These are phyloP conservation scores for Vanessa tameamea DNA, from an alignment of 1,140 invertebrate species.

Conservation along the genomic window DNA sequence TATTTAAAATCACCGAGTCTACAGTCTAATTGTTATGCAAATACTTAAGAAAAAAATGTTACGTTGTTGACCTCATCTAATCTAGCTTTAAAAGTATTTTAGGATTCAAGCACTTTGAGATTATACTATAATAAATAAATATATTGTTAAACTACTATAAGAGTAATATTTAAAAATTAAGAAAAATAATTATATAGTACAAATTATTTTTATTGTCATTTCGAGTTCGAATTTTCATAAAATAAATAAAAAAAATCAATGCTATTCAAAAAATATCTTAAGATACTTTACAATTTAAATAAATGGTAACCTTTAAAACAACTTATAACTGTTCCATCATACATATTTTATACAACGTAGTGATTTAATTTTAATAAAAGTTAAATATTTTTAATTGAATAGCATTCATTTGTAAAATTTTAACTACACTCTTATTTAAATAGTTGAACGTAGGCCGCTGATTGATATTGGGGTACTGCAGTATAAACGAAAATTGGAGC, in stretches of 20 bases:
- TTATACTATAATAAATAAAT: background rate
- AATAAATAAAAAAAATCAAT: constrained; percentile 23
- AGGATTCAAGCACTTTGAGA: background rate
- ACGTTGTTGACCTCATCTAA: background rate
- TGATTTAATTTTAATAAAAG: no score
- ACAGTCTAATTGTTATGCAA: constrained; percentile 2
- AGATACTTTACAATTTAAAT: no score
- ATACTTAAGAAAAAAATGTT: background rate
- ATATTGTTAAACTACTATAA: background rate
- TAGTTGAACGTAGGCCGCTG: constrained; percentile 64
- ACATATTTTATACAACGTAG: no score
- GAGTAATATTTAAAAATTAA: no score
- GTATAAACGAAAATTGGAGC: constrained; percentile 68
- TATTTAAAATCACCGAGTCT: background rate
- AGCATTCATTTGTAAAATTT: constrained; percentile 25
- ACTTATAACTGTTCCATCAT: no score
- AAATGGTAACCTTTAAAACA: no score
- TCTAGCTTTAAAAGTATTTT: background rate
- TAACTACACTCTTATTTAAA: constrained; percentile 18
- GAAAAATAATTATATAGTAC: background rate
- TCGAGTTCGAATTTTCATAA: constrained; percentile 7
- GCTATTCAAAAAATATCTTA: constrained; percentile 6
- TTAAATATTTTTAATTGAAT: constrained; percentile 14
- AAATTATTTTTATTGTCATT: constrained; percentile 21
- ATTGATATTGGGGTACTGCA: constrained; percentile 60